Conservation (phyloP, 2,888 invertebrate species). For the Acrobasis suavella region DNA sequence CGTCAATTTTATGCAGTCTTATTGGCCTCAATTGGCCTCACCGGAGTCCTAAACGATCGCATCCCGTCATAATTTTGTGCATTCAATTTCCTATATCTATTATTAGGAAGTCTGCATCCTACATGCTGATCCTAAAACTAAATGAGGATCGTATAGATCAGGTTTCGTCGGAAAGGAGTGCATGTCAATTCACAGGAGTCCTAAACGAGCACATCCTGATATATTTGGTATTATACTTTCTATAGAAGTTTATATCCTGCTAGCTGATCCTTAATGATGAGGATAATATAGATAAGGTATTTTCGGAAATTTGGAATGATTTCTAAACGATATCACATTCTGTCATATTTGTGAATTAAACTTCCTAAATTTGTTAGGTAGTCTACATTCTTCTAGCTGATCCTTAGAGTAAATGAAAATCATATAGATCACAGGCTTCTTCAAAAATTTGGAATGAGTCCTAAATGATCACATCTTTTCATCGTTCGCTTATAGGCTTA, state of each 20-base stretch:
- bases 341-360: too few relatives aligned
- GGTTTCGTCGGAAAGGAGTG: too few relatives aligned
- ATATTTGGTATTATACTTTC: constrained; percentile 13
- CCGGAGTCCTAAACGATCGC: constrained; percentile 43
- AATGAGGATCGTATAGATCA: too few relatives aligned
- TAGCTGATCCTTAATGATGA: not conserved
- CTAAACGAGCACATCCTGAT: constrained; percentile 53
- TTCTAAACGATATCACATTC: too few relatives aligned
- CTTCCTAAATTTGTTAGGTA: too few relatives aligned
- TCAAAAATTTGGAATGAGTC: too few relatives aligned
- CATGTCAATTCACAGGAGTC: constrained; percentile 29
- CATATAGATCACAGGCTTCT: too few relatives aligned
- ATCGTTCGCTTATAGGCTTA: too few relatives aligned
- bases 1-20: constrained; percentile 37
- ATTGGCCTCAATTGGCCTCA: constrained; percentile 51
- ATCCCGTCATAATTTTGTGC: constrained; percentile 43
- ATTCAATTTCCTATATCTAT: constrained; percentile 11
- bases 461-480: too few relatives aligned
- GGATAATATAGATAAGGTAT: not conserved
- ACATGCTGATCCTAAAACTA: not conserved
- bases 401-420: too few relatives aligned
- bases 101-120: constrained; percentile 11
- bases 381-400: too few relatives aligned
- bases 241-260: constrained; percentile 11
- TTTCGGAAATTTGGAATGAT: not conserved